Evolutionary conservation across 2,113 vertebrate genomes (phyloP).

Genomic region (Columba livia): DNA sequence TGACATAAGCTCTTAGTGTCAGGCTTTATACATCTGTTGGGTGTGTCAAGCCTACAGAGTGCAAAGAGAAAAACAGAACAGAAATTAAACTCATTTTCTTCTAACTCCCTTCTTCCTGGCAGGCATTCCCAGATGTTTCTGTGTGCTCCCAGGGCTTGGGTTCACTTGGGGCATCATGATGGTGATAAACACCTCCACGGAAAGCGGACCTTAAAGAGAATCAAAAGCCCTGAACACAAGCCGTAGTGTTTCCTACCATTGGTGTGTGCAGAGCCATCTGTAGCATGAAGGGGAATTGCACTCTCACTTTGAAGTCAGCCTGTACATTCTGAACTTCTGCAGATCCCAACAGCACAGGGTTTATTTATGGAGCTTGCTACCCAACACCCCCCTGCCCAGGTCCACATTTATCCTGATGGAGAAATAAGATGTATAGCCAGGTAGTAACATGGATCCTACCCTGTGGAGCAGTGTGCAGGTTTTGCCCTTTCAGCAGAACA

Average conservation of each 20-base stretch:
- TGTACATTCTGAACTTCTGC: not conserved
- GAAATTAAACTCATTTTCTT: not conserved
- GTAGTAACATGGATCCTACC: too few relatives aligned
- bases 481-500: not conserved
- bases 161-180: not conserved
- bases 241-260: not conserved
- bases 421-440: not conserved
- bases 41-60: not conserved
- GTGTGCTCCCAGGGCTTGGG: not conserved
- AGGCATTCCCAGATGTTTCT: not conserved
- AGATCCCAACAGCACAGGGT: not conserved
- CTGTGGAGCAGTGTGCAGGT: not conserved
- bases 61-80: not conserved
- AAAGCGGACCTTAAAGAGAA: not conserved
- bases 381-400: not conserved
- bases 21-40: not conserved
- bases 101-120: not conserved
- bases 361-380: not conserved
- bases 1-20: not conserved
- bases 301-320: fast-evolving
- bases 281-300: not conserved
- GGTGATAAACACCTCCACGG: not conserved
- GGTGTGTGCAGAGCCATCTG: not conserved
- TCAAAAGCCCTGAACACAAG: not conserved
- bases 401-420: not conserved